These are phyloP conservation scores for Stenoptilia bipunctidactyla DNA, from an alignment of 2,888 invertebrate genomes.

Conservation along the genomic window DNA sequence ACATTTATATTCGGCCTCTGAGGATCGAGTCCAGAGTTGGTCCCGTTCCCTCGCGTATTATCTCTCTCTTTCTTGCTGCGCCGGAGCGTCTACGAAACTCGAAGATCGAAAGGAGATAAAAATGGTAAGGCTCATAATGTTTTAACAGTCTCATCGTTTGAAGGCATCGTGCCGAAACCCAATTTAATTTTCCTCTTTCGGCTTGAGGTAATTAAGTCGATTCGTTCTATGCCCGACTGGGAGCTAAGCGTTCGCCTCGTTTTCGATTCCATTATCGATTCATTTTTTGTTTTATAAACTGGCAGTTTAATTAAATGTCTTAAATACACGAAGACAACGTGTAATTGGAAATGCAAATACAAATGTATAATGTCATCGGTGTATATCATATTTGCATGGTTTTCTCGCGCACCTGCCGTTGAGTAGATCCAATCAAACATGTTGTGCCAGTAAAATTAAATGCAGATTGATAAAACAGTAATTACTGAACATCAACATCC, in stretches of 20 bases:
- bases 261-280: slow-evolving; percentile 45
- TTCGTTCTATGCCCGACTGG: slow-evolving; percentile 45
- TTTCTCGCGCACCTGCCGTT: background rate
- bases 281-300: slow-evolving; percentile 5
- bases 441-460: background rate
- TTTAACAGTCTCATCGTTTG: slow-evolving; percentile 59
- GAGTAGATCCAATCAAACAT: background rate
- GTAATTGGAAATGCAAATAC: slow-evolving; percentile 1
- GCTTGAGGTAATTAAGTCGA: slow-evolving; percentile 58
- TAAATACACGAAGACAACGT: background rate
- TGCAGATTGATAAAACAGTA: too few species aligned
- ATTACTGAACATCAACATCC: too few species aligned
- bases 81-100: slow-evolving; percentile 54
- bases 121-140: slow-evolving; percentile 64
- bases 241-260: slow-evolving; percentile 14
- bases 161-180: slow-evolving; percentile 36
- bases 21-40: slow-evolving; percentile 35
- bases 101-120: slow-evolving; percentile 60
- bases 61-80: slow-evolving; percentile 48
- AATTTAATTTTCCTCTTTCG: slow-evolving; percentile 60
- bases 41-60: slow-evolving; percentile 28
- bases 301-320: background rate
- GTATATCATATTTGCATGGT: background rate
- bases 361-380: background rate
- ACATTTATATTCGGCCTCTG: slow-evolving; percentile 70